These are phyloP conservation scores for Volucella inflata DNA, from an alignment of 2,888 invertebrate genomes.

Conservation along the genomic window DNA sequence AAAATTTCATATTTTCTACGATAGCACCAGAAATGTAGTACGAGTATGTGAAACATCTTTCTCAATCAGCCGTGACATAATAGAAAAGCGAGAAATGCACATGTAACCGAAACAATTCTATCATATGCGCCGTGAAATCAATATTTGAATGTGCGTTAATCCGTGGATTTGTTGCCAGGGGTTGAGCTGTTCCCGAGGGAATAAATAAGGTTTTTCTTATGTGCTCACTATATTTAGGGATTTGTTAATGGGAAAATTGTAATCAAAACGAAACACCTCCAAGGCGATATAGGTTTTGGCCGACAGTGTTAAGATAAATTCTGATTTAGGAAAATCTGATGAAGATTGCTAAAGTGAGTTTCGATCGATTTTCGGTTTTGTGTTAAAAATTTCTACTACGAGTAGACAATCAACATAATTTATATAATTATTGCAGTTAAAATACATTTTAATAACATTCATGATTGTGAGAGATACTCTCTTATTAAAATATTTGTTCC, in stretches of 20 bases:
- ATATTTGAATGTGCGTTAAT: slow-evolving; percentile 38
- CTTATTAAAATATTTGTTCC: too few relatives aligned
- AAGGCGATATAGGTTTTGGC: slow-evolving; percentile 44
- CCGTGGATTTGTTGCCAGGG: slow-evolving; percentile 24
- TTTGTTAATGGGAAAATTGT: slow-evolving; percentile 48
- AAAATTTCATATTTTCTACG: slow-evolving; percentile 13
- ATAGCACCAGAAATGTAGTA: neutral
- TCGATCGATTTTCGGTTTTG: too few relatives aligned
- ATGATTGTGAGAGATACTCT: too few relatives aligned
- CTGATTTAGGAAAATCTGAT: too few relatives aligned
- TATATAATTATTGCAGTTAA: too few relatives aligned
- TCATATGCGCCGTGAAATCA: slow-evolving; percentile 71
- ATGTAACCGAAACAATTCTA: slow-evolving; percentile 41
- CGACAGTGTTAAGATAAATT: neutral
- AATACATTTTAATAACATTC: too few relatives aligned
- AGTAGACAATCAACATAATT: too few relatives aligned
- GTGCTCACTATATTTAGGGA: slow-evolving; percentile 12
- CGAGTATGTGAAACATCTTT: slow-evolving; percentile 26
- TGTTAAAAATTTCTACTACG: too few relatives aligned
- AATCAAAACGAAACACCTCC: slow-evolving; percentile 63
- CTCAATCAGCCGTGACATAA: slow-evolving; percentile 56
- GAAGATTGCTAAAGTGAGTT: too few relatives aligned
- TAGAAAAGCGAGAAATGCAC: slow-evolving; percentile 35
- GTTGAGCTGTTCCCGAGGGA: slow-evolving; percentile 45
- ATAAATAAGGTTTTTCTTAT: slow-evolving; percentile 27